These are phyloP conservation scores for Myioborus miniatus DNA, from an alignment of 2,797 vertebrate genomes.

Conservation along the genomic window DNA sequence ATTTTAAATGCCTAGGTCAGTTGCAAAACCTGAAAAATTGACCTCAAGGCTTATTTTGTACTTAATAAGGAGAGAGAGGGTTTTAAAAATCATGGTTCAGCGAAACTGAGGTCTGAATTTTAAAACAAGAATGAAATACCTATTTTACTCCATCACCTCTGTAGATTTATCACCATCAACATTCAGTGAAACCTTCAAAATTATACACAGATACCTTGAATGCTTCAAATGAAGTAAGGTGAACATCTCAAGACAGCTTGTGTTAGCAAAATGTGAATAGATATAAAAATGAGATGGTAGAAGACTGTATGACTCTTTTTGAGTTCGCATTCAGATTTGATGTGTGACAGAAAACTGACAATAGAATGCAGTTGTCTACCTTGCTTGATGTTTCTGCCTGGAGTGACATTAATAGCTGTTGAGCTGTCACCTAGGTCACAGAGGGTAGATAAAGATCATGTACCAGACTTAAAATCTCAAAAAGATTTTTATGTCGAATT, in stretches of 20 bases:
- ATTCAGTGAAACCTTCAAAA: background rate
- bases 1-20: background rate
- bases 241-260: background rate
- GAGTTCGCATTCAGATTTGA: background rate
- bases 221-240: background rate
- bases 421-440: background rate
- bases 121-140: background rate
- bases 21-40: background rate
- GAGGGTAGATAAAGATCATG: background rate
- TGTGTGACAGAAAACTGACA: background rate
- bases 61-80: background rate
- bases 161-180: background rate
- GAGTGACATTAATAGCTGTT: background rate
- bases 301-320: background rate
- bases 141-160: background rate
- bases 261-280: background rate
- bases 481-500: rapidly evolving
- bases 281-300: background rate
- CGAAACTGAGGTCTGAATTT: background rate
- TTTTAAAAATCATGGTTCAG: background rate
- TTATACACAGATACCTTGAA: background rate
- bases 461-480: background rate
- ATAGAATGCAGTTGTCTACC: background rate
- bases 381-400: background rate
- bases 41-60: background rate